Evolutionary conservation across 2,113 vertebrate genomes (phyloP).

Genomic region (Chloebia gouldiae): DNA sequence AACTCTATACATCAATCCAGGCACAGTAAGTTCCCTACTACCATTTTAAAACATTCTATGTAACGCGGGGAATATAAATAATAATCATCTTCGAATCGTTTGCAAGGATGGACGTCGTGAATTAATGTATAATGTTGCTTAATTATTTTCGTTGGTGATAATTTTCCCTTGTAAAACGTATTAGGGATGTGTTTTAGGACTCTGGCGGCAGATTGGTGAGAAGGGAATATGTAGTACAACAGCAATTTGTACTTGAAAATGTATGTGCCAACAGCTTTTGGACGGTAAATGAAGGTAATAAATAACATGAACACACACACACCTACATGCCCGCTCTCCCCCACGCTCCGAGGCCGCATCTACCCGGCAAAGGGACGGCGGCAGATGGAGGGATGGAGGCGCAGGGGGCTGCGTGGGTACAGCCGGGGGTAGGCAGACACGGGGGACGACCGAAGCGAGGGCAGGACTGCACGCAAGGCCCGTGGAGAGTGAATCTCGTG

Average conservation of each 20-base stretch:
- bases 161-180: slow-evolving; percentile 23
- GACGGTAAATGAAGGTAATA: slow-evolving; percentile 58
- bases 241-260: slow-evolving; percentile 66
- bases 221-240: slow-evolving; percentile 22
- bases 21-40: not conserved
- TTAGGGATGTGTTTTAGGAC: slow-evolving; percentile 24
- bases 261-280: slow-evolving; percentile 59
- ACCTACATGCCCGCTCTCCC: not conserved
- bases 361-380: not conserved
- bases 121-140: not conserved
- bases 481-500: not conserved
- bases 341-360: not conserved
- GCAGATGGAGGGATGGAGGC: not conserved
- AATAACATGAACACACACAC: slow-evolving; percentile 36
- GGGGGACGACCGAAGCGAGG: not conserved
- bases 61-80: not conserved
- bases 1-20: not conserved
- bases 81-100: not conserved
- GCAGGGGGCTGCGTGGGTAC: not conserved
- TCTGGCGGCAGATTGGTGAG: slow-evolving; percentile 16
- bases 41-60: not conserved
- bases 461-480: not conserved
- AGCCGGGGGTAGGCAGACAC: not conserved
- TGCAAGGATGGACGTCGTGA: not conserved
- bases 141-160: slow-evolving; percentile 45